These are phyloP conservation scores for Rhinoderma darwinii DNA, from an alignment of 2,113 vertebrate genomes.

Conservation along the genomic window DNA sequence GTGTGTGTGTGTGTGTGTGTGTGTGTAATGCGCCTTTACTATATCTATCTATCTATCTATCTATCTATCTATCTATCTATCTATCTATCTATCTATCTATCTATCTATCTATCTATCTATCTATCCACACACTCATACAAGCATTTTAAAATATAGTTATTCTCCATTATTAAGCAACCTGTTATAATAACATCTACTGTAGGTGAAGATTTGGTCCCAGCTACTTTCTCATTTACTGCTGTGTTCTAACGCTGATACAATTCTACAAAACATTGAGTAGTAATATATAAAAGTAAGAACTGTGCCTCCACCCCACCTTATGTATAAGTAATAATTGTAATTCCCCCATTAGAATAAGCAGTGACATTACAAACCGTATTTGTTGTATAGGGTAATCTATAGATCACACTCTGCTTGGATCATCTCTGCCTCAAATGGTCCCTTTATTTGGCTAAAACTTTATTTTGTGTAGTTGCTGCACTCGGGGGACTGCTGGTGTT, in stretches of 20 bases:
- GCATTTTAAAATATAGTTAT: neutral
- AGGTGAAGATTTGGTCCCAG: neutral
- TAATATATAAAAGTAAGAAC: neutral
- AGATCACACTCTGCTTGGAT: constrained; percentile 30
- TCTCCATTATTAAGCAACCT: no score
- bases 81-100: no score
- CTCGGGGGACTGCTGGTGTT: constrained; percentile 73
- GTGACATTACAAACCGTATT: neutral
- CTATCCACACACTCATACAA: neutral
- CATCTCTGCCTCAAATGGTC: constrained; percentile 51
- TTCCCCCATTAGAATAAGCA: neutral
- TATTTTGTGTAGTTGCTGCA: constrained; percentile 65
- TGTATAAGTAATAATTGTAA: neutral
- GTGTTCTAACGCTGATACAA: neutral
- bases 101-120: no score
- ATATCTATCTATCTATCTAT: no score
- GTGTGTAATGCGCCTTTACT: no score
- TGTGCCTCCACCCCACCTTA: neutral
- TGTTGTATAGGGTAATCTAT: constrained; percentile 8
- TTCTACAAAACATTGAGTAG: neutral
- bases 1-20: no score
- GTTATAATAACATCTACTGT: constrained; percentile 20
- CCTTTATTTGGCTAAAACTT: constrained; percentile 70
- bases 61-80: no score
- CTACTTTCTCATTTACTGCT: neutral